These are phyloP conservation scores for Stramonita haemastoma DNA, from an alignment of 2,888 invertebrate genomes.

Conservation along the genomic window DNA sequence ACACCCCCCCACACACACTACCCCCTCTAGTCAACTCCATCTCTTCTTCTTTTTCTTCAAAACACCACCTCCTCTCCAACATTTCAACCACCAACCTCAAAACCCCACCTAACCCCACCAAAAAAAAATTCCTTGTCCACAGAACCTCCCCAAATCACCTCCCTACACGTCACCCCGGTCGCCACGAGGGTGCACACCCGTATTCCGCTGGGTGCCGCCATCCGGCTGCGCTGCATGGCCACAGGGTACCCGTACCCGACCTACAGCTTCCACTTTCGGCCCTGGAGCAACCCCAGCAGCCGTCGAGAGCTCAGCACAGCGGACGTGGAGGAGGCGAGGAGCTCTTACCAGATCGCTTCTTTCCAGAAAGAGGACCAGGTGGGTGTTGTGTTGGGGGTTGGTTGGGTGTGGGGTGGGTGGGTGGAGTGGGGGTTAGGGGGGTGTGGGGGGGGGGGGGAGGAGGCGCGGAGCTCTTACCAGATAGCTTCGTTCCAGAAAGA, in stretches of 20 bases:
- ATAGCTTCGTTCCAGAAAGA: too few species aligned
- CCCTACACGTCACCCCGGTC: conserved; percentile 50
- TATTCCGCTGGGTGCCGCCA: conserved; percentile 51
- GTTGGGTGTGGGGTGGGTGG: too few species aligned
- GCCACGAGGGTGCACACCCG: conserved; percentile 40
- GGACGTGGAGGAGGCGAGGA: neutral
- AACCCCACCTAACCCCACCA: too few species aligned
- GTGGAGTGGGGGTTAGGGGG: too few species aligned
- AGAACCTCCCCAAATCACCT: conserved; percentile 55
- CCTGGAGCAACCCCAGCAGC: conserved; percentile 45
- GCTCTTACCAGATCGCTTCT: conserved; percentile 40
- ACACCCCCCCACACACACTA: too few species aligned
- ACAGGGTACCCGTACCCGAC: conserved; percentile 58
- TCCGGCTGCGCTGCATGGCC: conserved; percentile 58
- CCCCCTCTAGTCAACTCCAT: too few species aligned
- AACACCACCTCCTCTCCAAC: too few species aligned
- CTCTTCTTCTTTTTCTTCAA: too few species aligned
- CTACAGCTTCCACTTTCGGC: conserved; percentile 55
- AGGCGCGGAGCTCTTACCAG: too few species aligned
- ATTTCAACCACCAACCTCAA: too few species aligned
- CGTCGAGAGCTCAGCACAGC: conserved; percentile 27
- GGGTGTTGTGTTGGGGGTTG: too few species aligned
- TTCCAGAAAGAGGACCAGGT: conserved; percentile 29
- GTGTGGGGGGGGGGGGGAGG: too few species aligned
- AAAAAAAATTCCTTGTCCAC: conserved; percentile 13